Conservation (phyloP, 2,113 vertebrate species). For the Spilogale gracilis region DNA sequence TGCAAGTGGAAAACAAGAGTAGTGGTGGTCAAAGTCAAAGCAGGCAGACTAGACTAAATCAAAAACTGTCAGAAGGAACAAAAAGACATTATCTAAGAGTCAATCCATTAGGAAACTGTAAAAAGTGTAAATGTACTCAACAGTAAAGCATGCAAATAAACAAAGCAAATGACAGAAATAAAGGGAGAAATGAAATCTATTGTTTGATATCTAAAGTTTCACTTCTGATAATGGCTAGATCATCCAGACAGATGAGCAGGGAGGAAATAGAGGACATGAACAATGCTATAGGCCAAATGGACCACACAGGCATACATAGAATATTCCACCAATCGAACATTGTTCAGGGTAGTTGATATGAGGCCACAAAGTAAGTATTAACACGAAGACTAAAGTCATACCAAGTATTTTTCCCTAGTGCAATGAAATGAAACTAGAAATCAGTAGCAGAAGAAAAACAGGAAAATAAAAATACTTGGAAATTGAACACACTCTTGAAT, state of each 20-base stretch:
- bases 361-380: neutral
- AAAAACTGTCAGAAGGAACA: neutral
- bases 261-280: neutral
- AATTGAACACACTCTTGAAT: neutral
- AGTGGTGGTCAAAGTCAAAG: neutral
- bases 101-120: neutral
- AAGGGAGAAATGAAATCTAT: neutral
- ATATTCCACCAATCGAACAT: neutral
- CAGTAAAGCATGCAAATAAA: neutral
- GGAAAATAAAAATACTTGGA: neutral
- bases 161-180: neutral
- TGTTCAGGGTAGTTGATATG: neutral
- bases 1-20: neutral
- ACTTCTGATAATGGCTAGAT: neutral
- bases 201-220: neutral
- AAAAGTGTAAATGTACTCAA: neutral
- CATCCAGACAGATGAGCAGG: neutral
- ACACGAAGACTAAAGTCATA: neutral
- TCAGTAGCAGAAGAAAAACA: neutral
- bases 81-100: neutral
- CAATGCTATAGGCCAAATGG: neutral
- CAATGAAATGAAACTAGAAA: neutral
- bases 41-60: neutral
- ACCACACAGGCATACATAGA: neutral
- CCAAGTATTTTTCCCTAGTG: neutral